Percentiles rank a stretch among this genome's conserved stretches.
Conservation (phyloP, 2,113 vertebrate species). For the Spheniscus mendiculus region DNA sequence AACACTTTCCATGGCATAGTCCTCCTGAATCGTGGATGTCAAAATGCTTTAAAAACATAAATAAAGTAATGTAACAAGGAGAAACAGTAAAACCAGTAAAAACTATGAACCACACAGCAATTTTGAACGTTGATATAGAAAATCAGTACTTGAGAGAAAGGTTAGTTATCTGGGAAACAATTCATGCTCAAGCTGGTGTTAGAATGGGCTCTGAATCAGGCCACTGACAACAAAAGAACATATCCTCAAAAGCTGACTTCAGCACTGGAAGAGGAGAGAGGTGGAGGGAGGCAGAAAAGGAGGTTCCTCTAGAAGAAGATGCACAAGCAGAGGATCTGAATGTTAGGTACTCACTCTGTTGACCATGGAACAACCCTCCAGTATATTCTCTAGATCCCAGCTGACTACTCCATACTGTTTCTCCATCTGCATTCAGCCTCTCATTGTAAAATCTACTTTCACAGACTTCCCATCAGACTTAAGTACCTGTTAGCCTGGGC, state of each 20-base stretch:
- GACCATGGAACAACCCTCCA: neutral
- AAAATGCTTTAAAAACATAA: neutral
- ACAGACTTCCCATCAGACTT: neutral
- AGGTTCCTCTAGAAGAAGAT: neutral
- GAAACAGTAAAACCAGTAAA: neutral
- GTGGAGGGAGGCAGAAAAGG: neutral
- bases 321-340: neutral
- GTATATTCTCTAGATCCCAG: neutral
- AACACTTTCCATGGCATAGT: neutral
- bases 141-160: neutral
- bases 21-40: neutral
- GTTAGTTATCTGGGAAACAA: neutral
- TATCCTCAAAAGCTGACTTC: neutral
- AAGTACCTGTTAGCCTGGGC: neutral
- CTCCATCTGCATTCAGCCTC: neutral
- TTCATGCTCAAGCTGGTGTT: neutral
- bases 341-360: neutral
- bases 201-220: neutral
- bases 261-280: neutral
- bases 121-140: rapidly evolving
- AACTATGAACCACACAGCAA: neutral
- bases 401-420: neutral
- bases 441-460: neutral
- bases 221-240: neutral
- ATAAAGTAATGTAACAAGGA: neutral